Base-by-base conservation (phyloP, 2,888 invertebrate species). In the Dioctria linearis region DNA sequence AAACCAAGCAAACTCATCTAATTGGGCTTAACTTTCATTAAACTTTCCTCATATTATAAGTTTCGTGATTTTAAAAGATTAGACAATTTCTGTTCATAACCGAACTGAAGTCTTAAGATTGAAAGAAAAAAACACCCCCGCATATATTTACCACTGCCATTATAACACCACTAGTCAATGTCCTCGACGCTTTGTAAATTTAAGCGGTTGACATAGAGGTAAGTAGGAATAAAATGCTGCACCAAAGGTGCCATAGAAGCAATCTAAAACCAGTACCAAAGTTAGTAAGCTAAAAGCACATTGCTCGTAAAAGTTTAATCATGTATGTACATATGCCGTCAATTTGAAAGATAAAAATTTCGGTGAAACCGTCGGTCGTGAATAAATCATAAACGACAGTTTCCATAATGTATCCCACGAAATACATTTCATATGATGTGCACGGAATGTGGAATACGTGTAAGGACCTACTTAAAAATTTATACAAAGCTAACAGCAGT, bases 381-480 rank as follows among this genome's bases (percentile, higher is more conserved):
- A 75, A 75, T 75, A 75, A 75, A 75, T 75, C 75, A 75, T 75
- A 57, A 75, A 75, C 43, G 61, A 42, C 59, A 75, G 43, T 75
- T 75, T 57, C 42, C 75, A 75, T 75, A 59, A 75, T 61, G 42
- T 42, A 13, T 57, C 59, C 25, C 25, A n/a, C 5, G 13, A 13
- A 59, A 46, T 8, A 5, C 5, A 46, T 8, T 13, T 5, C 59
- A 59, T 13, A 25, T 25, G 25, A 25, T 6, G n/a, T 59, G 59
- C 40, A 8, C 4, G 42, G 73, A 57, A 73, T 73, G 13, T 57
- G 25, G 59, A 42, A 43, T 57, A 59, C 54, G 57, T 75, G 75
- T 75, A 59, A 61, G 75, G 11, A 39, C 46, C n/a, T 59, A 61
- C 75, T 75, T 75, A 75, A 75, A 61, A 43, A 59, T 75, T 75